Evolutionary conservation across 2,888 invertebrate genomes (phyloP), one percentile per base, ranked within the genome.

Genomic region (Thera britannica): DNA sequence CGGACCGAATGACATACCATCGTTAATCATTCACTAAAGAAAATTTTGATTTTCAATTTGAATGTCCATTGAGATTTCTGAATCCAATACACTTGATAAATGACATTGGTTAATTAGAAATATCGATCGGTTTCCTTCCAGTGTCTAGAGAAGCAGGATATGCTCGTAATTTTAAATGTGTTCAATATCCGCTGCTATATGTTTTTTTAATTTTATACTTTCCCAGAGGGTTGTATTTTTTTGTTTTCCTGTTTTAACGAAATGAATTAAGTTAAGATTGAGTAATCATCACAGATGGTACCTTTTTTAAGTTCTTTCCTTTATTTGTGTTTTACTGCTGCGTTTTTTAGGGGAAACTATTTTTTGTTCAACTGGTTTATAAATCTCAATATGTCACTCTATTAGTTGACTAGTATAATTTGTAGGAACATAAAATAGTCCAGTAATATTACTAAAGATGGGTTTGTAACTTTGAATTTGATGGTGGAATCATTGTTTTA

Each of bases 11-110:
- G 92, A 91, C 92, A 90, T 81, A 75, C 79, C 85, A 84, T 92
- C 93, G 88, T 93, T 90, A 93, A 93, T 93, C 93, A 93, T 83
- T 83, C 81, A 80, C 77, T 61, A 87, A 85, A 87, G 87, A 87
- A 89, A 89, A 88, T 90, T 92, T 90, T 89, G 89, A 91, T 91
- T 91, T 92, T 90, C 89, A 90, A 89, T 89, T 86, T 85, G 81
- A 89, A 88, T 88, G 80, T 79, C 81, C 77, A 77, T 84, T 76
- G 82, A 83, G 87, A 89, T 90, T 89, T 84, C 84, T 80, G 85
- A 87, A 89, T 83, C 82, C 85, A 84, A 87, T 83, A 82, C 79
- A 73, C 78, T 83, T 89, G 87, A 90, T 90, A 85, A 89, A 91
- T 91, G 87, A 86, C 80, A 78, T 77, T 74, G 69, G 81, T 86